phyloP scores from a whole-genome alignment of 1,140 invertebrate genomes.

The Mizuhopecten yessoensis region DNA sequence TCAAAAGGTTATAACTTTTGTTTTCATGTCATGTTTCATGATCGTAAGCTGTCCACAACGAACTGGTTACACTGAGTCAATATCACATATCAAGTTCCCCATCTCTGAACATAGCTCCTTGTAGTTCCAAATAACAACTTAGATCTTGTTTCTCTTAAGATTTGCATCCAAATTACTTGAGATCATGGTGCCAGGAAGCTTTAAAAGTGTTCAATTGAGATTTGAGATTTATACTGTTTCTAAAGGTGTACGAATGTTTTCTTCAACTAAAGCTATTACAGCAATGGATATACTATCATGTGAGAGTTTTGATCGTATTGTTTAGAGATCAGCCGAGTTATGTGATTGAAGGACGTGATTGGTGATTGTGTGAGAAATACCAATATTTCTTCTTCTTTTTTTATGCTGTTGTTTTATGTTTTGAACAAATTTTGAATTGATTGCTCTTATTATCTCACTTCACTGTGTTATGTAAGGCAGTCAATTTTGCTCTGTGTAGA shows the following conservation, averaged over 20 bases:
- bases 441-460: too few species aligned
- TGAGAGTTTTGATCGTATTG: not conserved
- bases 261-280: too few species aligned
- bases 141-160: not conserved
- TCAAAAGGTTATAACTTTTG: too few species aligned
- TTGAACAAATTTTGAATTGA: not conserved
- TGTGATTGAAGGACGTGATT: not conserved
- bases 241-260: too few species aligned
- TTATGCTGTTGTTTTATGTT: too few species aligned
- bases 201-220: not conserved
- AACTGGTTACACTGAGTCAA: not conserved
- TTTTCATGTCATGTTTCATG: too few species aligned
- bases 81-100: not conserved
- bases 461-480: too few species aligned
- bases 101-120: not conserved
- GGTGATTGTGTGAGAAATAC: not conserved
- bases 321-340: too few species aligned
- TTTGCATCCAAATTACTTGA: not conserved
- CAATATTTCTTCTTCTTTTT: not conserved
- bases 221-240: not conserved
- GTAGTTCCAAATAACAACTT: not conserved
- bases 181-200: not conserved
- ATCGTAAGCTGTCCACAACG: not conserved
- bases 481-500: too few species aligned
- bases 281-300: not conserved